These are phyloP conservation scores for Anableps anableps DNA, from an alignment of 2,797 vertebrate species.

Conservation along the genomic window DNA sequence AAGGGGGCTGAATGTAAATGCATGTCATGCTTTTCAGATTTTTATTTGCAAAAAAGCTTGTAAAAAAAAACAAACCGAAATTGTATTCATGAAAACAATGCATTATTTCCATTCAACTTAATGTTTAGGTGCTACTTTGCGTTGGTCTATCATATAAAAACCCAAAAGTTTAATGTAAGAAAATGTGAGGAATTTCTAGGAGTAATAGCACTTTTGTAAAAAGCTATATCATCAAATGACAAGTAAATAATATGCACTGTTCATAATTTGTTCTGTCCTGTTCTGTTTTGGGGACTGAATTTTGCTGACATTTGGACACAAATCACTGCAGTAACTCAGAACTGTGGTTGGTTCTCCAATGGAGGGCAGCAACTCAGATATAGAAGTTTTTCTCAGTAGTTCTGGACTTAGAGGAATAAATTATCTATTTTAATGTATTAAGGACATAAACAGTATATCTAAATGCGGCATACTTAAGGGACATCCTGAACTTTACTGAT, in stretches of 20 bases:
- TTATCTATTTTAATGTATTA: not conserved
- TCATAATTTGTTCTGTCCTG: not conserved
- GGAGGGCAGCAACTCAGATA: not conserved
- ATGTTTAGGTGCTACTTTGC: not conserved
- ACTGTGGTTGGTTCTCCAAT: not conserved
- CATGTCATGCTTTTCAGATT: not conserved
- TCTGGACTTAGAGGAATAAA: not conserved
- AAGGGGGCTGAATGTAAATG: not conserved
- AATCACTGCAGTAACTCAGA: not conserved
- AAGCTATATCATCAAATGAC: not conserved
- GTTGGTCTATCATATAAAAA: not conserved
- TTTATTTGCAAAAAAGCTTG: not conserved
- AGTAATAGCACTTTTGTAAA: not conserved
- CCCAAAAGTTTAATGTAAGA: not conserved
- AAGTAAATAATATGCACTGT: not conserved
- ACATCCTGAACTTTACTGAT: constrained; percentile 47
- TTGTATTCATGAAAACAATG: not conserved
- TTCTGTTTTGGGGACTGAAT: not conserved
- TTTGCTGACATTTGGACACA: not conserved
- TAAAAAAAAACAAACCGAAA: not conserved
- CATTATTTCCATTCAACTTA: not conserved
- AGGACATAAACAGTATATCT: constrained; percentile 3
- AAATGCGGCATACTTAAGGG: constrained; percentile 26
- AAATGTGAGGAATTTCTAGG: not conserved
- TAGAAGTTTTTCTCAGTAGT: not conserved